phyloP scores from a whole-genome alignment of 2,888 invertebrate species.

The Acanthosoma haemorrhoidale region DNA sequence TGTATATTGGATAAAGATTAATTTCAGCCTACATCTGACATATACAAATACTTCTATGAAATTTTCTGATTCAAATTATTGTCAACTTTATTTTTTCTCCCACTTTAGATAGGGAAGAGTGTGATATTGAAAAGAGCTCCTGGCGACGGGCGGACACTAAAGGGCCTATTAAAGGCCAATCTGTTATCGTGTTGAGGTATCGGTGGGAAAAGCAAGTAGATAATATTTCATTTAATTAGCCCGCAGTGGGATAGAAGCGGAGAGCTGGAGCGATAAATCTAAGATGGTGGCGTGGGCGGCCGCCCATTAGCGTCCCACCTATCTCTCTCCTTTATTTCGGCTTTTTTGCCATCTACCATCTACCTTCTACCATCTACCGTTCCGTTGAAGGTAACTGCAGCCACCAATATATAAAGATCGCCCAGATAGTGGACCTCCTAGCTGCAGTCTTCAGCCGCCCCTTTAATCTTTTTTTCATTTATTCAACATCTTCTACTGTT shows the following conservation, averaged over 20 bases:
- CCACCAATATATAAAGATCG: slow-evolving; percentile 10
- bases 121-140: too few relatives aligned
- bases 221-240: slow-evolving; percentile 25
- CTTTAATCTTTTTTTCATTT: background rate
- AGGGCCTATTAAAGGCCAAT: background rate
- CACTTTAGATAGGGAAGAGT: too few relatives aligned
- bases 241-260: too few relatives aligned
- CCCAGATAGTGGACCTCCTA: slow-evolving; percentile 3
- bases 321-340: background rate
- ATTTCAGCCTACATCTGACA: too few relatives aligned
- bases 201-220: slow-evolving; percentile 21
- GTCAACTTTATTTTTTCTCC: too few relatives aligned
- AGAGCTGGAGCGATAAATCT: slow-evolving; percentile 20
- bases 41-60: too few relatives aligned
- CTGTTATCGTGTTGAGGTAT: slow-evolving; percentile 3
- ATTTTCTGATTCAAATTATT: too few relatives aligned
- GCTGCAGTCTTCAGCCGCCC: background rate
- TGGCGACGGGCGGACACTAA: too few relatives aligned
- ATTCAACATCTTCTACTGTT: background rate
- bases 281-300: slow-evolving; percentile 21
- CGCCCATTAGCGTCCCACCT: background rate
- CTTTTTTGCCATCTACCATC: background rate
- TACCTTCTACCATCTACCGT: too few relatives aligned
- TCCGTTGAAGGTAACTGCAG: background rate
- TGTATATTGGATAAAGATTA: too few relatives aligned